Evolutionary conservation across 2,113 vertebrate genomes (phyloP).

Genomic region (Lamprologus ornatipinnis): DNA sequence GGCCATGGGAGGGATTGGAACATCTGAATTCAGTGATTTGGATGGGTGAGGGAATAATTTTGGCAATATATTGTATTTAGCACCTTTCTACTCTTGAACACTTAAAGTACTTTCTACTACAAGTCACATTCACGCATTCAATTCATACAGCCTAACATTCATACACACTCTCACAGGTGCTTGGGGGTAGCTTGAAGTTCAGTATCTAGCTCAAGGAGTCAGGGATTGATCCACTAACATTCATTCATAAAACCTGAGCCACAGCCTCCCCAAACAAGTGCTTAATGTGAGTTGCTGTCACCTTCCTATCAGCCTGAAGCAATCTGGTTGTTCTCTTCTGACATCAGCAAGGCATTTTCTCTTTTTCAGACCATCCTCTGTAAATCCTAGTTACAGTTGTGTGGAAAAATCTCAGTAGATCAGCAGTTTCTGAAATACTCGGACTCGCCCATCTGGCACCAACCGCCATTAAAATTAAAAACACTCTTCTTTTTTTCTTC

Average conservation of each 20-base stretch:
- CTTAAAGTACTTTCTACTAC: background rate
- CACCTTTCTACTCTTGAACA: background rate
- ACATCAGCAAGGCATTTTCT: background rate
- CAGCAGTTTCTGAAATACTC: background rate
- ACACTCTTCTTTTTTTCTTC: background rate
- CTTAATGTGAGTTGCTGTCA: background rate
- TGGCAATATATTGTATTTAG: background rate
- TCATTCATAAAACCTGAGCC: background rate
- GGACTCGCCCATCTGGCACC: background rate
- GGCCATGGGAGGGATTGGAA: background rate
- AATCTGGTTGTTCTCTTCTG: background rate
- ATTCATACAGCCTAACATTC: background rate
- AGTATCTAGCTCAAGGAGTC: background rate
- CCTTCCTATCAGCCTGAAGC: background rate
- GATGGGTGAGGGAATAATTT: background rate
- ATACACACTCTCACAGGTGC: background rate
- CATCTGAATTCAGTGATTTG: background rate
- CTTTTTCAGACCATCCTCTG: background rate
- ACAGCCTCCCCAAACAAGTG: background rate
- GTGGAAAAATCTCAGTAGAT: background rate
- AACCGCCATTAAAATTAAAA: background rate
- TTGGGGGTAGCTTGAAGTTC: background rate
- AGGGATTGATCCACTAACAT: background rate
- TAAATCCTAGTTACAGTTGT: background rate
- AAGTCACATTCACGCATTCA: background rate